Evolutionary conservation across 2,797 vertebrate genomes (phyloP), one percentile per base, ranked within the genome.

Genomic region (Myotis findleyi): DNA sequence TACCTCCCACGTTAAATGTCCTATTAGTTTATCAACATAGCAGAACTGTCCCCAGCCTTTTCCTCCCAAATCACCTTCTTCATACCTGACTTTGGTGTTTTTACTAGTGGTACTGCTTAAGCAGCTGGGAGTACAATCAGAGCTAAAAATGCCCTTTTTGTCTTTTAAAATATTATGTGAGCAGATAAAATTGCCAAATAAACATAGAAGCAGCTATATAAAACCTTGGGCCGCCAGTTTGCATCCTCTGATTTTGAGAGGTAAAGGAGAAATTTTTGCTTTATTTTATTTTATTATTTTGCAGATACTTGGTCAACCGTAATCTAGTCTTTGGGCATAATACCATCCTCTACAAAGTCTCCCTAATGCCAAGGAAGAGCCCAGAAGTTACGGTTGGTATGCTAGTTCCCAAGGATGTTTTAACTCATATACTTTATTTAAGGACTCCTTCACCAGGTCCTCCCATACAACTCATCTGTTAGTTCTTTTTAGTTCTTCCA

Each of bases 401-500:
- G 5, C 9, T 79, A 47, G 27, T 7, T 75, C 14, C 11, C 33
- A 85, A n/a, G 11, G 16, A 53, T 95, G 87, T 82, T 77, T 85
- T 81, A 85, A 91, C 38, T 59, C 20, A 41, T 36, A 33, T 18
- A 79, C 53, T n/a, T 84, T 91, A 38, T 47, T 47, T 49, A 30
- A 91, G 55, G 33, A 73, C 49, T n/a, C 21, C 8, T 68, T 49
- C 41, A 49, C 16, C 7, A 91, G 13, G 6, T 81, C 1, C 59
- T 93, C 12, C 57, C n/a, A 79, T 17, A 21, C 3, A 80, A 10
- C 30, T 49, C 75, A 8, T 64, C 25, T 27, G 17, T 18, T 53
- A 44, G 9, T 93, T 57, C 47, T 89, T 95, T 90, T 89, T 66
- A 88, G 53, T 80, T 25, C 68, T 92, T 86, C 66, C 16, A 55